Conservation (phyloP, 2,113 vertebrate genomes). For the Xiphias gladius region DNA sequence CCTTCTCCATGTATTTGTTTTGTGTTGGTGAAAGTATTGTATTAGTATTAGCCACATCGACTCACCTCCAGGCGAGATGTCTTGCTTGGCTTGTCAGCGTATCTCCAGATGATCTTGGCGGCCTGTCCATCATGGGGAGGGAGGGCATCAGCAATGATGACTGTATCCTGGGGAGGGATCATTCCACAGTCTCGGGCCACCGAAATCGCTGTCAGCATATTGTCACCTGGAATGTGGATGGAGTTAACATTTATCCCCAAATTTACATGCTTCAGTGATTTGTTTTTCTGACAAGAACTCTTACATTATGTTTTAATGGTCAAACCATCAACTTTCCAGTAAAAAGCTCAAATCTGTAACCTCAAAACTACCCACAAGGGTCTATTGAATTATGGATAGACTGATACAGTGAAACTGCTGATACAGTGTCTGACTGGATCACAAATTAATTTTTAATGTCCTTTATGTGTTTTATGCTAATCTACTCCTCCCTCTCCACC, state of each 20-base stretch:
- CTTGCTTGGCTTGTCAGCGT: slow-evolving; percentile 90
- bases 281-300: background rate
- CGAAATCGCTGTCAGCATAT: slow-evolving; percentile 97
- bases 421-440: background rate
- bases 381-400: background rate
- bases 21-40: background rate
- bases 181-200: slow-evolving; percentile 98
- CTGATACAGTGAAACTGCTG: background rate
- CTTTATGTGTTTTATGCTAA: background rate
- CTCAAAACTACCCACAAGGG: background rate
- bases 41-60: background rate
- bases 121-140: slow-evolving; percentile 93
- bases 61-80: slow-evolving; percentile 87
- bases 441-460: background rate
- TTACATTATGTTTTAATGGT: background rate
- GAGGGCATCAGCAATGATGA: slow-evolving; percentile 96
- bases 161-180: slow-evolving; percentile 94
- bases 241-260: background rate
- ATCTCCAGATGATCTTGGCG: slow-evolving; percentile 96
- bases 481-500: background rate
- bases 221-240: slow-evolving; percentile 88
- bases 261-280: accelerated
- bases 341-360: background rate
- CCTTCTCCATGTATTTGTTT: background rate
- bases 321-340: background rate